Evolutionary conservation across 2,113 vertebrate species (phyloP), one percentile per base, ranked within the genome.

Genomic region (Engystomops pustulosus): DNA sequence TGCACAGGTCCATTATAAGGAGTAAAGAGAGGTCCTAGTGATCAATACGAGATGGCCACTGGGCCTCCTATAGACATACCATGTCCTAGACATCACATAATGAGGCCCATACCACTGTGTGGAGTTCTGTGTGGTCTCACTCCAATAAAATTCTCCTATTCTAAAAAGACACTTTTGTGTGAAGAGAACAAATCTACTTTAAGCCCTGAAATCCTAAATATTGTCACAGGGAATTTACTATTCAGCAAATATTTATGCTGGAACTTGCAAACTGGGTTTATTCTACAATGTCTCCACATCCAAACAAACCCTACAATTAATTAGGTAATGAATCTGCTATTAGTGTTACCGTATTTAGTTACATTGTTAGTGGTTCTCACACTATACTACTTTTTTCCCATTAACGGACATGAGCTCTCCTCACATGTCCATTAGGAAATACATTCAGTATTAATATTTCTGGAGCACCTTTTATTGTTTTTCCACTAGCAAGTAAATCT

Each of bases 201-300:
- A 2, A 17, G 23, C 2, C 12, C 23, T 9, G 11, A 25, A 75
- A 14, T 10, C 34, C 12, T 53, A 53, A 76, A 76, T 47, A 76
- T 30, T 74, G 45, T 30, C 71, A 23, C 23, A 3, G 67, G 41
- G 34, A 38, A 70, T 72, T 72, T 72, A 72, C 68, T 23, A 10
- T 25, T 38, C 36, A 41, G 32, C 69, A 72, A 72, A 72, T n/a
- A 72, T 45, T 72, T 72, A 45, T 25, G 23, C 27, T 12, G 23
- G 10, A 25, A 45, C 14, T 20, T 7, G 23, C 3, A 71, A 70
- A 14, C 1, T 1, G 11, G 8, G 34, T 71, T 71, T 47, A 27
- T 15, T 15, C 45, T 45, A 32, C 1, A 36, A 67, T 12, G 18
- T 18, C 0, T 67, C 2, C 62, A 67, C 34, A 36, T 18, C 30